Percentiles rank a stretch among this genome's conserved stretches.
Evolutionary conservation across 2,888 invertebrate genomes (phyloP).

Genomic region (Dryobota labecula): DNA sequence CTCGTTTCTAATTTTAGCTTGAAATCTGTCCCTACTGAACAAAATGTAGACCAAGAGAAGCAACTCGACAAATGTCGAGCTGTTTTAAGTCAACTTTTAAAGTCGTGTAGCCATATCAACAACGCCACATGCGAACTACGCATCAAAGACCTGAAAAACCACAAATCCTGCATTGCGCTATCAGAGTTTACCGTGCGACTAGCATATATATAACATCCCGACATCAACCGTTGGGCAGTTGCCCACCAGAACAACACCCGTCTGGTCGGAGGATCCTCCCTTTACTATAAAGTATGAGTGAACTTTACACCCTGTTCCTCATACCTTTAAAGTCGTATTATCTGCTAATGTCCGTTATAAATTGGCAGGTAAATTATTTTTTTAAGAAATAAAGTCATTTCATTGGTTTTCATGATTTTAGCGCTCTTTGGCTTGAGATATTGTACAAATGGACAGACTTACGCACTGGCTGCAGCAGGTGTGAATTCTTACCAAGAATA

Average conservation of each 20-base stretch:
- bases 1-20: not conserved
- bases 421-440: not conserved
- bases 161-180: no score
- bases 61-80: not conserved
- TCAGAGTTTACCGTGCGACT: no score
- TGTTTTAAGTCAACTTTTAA: not conserved
- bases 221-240: no score
- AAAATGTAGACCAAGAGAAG: no score
- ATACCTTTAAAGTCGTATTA: not conserved
- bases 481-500: not conserved
- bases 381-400: not conserved
- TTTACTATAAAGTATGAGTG: no score
- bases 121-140: no score
- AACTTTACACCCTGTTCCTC: no score
- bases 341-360: not conserved
- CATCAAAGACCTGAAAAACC: no score
- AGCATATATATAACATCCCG: no score
- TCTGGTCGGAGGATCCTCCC: no score
- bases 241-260: no score
- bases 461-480: not conserved
- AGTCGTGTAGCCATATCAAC: no score
- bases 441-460: not conserved
- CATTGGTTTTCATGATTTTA: not conserved
- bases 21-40: not conserved
- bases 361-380: not conserved